These are phyloP conservation scores for Chloropsis hardwickii DNA, from an alignment of 2,113 vertebrate genomes.

Conservation along the genomic window DNA sequence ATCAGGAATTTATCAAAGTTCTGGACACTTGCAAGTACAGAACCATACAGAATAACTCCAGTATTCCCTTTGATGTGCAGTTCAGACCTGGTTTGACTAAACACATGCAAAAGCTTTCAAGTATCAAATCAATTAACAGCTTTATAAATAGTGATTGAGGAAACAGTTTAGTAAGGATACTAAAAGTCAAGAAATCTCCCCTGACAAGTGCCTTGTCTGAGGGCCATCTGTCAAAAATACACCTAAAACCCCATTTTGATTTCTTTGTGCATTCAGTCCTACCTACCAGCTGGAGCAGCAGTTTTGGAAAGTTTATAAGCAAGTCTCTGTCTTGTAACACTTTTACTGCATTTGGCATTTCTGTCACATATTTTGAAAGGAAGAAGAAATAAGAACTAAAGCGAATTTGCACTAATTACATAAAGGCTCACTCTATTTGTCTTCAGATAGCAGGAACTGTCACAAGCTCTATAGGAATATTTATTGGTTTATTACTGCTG, in stretches of 20 bases:
- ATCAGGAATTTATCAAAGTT: background rate
- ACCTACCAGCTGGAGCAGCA: background rate
- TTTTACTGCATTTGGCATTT: slow-evolving; percentile 27
- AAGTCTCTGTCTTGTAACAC: background rate
- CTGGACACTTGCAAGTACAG: background rate
- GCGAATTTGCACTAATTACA: slow-evolving; percentile 23
- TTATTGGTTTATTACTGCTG: slow-evolving; percentile 53
- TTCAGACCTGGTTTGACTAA: background rate
- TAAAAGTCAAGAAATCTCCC: background rate
- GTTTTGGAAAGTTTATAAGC: background rate
- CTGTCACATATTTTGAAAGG: slow-evolving; percentile 30
- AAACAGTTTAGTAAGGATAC: background rate
- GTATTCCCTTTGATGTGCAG: background rate
- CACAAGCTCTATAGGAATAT: slow-evolving; percentile 34
- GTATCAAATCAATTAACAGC: background rate
- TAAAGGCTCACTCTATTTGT: slow-evolving; percentile 38
- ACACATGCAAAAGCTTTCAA: slow-evolving; percentile 22
- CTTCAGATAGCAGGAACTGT: slow-evolving; percentile 43
- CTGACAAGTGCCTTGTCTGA: background rate
- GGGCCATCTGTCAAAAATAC: background rate
- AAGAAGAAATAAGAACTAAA: slow-evolving; percentile 17
- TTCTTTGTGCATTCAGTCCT: background rate
- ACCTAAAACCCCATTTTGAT: background rate
- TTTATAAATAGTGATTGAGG: background rate
- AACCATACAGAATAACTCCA: background rate